Base-by-base conservation (phyloP, 2,888 invertebrate species). In the Zhengitettix transpicula region DNA sequence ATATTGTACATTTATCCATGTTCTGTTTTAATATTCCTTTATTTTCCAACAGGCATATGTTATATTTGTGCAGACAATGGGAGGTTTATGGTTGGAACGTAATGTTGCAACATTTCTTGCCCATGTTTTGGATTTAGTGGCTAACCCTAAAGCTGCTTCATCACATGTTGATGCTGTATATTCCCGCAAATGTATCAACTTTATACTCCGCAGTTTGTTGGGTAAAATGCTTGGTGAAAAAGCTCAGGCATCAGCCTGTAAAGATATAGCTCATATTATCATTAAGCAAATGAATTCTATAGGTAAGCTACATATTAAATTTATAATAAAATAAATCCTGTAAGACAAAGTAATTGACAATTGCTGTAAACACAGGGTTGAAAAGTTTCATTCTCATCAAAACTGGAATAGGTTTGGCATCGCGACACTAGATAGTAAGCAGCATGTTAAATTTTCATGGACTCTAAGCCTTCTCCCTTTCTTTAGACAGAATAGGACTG, bases 141-240 rank as follows among this genome's bases (percentile, higher is more conserved):
- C 94, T 0, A 95, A 94, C 75, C 95, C 96, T 0, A 93, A 93
- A 74, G 93, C 95, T 0, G 92, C 94, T 1, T 90, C 91, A 14
- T 93, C 94, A 0, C 98, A 99, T 70, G 95, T 97, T 0, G 97
- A 98, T 73, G 95, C 96, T 14, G 96, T 98, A 1, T 96, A 97
- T 72, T 95, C 97, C 1, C 83, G 98, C 66, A 64, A 96, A 74
- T 99, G 98, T 72, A 91, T 98, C 62, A 91, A 90, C 71, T 99
- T 95, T 72, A 93, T 98, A 65, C 77, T 98, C 59, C 82, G 95
- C 56, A 88, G 91, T 63, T 86, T 94, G 1, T 79, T 98, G 47
- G 96, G 98, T 0, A 89, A 91, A 71, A 86, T 98, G 83, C 78
- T 99, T 28, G 92, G 96, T 0, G 99, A 99, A 75, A 96, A 96